phyloP scores from a whole-genome alignment of 2,113 vertebrate species.

The Gobius niger region DNA sequence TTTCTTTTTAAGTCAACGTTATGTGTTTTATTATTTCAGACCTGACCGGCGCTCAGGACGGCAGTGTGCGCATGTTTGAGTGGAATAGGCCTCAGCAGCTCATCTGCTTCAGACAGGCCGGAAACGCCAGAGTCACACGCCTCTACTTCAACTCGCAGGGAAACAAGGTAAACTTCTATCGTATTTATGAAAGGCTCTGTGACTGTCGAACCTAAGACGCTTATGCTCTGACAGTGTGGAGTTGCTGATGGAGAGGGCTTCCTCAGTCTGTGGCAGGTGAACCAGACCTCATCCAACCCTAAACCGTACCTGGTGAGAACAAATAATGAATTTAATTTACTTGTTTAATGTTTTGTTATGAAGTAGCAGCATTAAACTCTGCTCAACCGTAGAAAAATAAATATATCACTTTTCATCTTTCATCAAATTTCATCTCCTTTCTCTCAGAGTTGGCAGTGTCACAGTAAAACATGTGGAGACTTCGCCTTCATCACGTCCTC shows the following conservation, averaged over 20 bases:
- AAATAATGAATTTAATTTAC: neutral
- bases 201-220: too few species aligned
- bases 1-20: too few species aligned
- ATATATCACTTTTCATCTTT: neutral
- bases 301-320: constrained; percentile 97
- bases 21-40: constrained; percentile 72
- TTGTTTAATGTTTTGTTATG: too few species aligned
- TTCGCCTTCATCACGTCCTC: constrained; percentile 97
- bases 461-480: constrained; percentile 92
- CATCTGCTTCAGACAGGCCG: constrained; percentile 94
- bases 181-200: too few species aligned
- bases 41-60: constrained; percentile 96
- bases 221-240: constrained; percentile 81
- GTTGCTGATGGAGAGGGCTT: constrained; percentile 97
- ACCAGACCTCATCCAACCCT: constrained; percentile 92
- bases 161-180: constrained; percentile 82
- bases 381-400: too few species aligned
- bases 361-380: too few species aligned
- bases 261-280: constrained; percentile 98
- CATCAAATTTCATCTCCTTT: neutral
- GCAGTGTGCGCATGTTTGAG: constrained; percentile 97
- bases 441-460: constrained; percentile 94
- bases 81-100: constrained; percentile 96
- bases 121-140: constrained; percentile 93
- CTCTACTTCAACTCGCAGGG: constrained; percentile 97